phyloP scores from a whole-genome alignment of 2,113 vertebrate species.

The Notiomystis cincta region DNA sequence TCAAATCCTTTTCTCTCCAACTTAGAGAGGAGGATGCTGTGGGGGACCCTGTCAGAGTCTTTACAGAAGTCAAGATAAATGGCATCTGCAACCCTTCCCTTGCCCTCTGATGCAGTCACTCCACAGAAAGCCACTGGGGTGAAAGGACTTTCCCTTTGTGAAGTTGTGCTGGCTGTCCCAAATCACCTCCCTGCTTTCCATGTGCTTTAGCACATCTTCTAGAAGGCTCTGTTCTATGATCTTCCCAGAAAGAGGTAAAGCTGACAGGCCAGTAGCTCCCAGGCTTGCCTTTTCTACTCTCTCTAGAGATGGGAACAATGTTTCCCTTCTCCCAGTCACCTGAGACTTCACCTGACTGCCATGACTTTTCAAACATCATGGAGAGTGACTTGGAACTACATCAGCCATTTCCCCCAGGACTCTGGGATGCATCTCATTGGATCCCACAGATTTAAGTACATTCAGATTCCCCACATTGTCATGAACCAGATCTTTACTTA shows the following conservation, averaged over 20 bases:
- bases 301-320: neutral
- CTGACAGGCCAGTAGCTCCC: neutral
- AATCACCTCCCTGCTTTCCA: neutral
- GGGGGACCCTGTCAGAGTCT: neutral
- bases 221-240: neutral
- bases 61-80: neutral
- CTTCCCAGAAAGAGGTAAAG: neutral
- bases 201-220: neutral
- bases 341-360: neutral
- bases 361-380: neutral
- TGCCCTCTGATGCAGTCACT: neutral
- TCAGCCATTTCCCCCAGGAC: neutral
- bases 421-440: accelerated
- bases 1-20: neutral
- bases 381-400: neutral
- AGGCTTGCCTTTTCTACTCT: neutral
- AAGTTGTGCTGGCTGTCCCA: neutral
- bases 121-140: neutral
- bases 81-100: neutral
- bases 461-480: neutral
- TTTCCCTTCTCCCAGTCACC: neutral
- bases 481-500: neutral
- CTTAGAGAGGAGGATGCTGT: neutral
- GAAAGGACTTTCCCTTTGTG: neutral
- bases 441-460: too few relatives aligned